These are phyloP conservation scores for Thermophis baileyi DNA, from an alignment of 2,113 vertebrate genomes.

Conservation along the genomic window DNA sequence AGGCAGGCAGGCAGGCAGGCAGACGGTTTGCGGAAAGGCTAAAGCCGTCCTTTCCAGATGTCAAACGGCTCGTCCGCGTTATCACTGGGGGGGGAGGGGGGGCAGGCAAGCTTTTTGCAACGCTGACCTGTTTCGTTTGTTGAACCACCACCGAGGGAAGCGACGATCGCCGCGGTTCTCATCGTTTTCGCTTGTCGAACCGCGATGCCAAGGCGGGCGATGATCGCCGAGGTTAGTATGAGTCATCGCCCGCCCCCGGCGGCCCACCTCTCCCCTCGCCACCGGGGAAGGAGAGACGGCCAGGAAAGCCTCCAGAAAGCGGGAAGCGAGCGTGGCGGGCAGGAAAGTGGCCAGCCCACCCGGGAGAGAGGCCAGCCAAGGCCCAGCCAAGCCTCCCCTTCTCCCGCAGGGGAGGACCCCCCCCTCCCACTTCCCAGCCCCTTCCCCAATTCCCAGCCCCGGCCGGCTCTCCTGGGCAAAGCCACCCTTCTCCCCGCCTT, in stretches of 20 bases:
- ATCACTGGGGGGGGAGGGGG: too few relatives aligned
- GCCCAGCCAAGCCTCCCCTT: neutral
- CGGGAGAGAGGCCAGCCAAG: neutral
- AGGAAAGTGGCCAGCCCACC: neutral
- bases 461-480: neutral
- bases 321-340: neutral
- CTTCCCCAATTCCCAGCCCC: neutral
- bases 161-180: too few relatives aligned
- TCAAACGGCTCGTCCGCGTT: too few relatives aligned
- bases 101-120: neutral
- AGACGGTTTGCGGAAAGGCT: neutral
- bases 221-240: neutral
- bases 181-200: too few relatives aligned
- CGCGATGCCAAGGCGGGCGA: neutral
- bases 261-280: neutral
- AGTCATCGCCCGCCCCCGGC: neutral
- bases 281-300: neutral
- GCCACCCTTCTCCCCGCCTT: neutral
- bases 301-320: neutral
- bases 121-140: neutral
- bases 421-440: neutral
- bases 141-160: neutral
- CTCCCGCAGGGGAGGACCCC: too few relatives aligned
- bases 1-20: too few relatives aligned
- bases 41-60: neutral